Base-by-base conservation (phyloP, 2,797 vertebrate species). In the Eleutherodactylus coqui region DNA sequence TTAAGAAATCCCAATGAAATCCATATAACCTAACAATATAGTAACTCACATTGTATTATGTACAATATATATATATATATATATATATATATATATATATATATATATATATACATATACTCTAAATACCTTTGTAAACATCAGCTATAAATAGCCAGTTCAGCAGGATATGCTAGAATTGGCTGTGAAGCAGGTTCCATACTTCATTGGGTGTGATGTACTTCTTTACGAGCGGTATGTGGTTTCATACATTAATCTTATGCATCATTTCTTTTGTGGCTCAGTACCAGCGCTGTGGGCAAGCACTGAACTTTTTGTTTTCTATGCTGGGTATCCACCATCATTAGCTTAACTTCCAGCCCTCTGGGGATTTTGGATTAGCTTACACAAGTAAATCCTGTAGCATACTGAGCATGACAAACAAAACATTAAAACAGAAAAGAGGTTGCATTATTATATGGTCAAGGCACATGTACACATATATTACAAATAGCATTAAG, bases 321-420 rank as follows among this genome's bases (percentile, higher is more conserved):
- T 78, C 24, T 24, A 24, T 38, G 51, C 34, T 38, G 32, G 75
- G 32, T 29, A 58, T 55, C 11, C 32, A n/a, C 34, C 45, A 55
- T 47, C 51, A 53, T 78, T 78, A 58, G 49, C 34, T 77, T 77
- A 53, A 36, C 75, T 53, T 51, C 27, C 19, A 77, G 49, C 27
- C 29, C 49, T 55, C 10, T 76, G 47, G 47, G 73, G 27, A 29
- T 60, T 36, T 60, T 62, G 36, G 53, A 79, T 53, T 62, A 62
- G 17, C n/a, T 79, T n/a, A 53, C 55, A 43, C 34, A 79, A 62
- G 58, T 41, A 62, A 43, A 36, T 79, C 75, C 75, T 55, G 73
- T 49, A 84, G 86, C 8, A 47, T 90, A 89, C 88, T 77, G 47
- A 53, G 29, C 16, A 55, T 77, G 75, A 24, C 19, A 36, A 36